These are phyloP conservation scores for fruit fly (Drosophila melanogaster) DNA, from an alignment of 1,140 invertebrate species.

Conservation along the genomic window DNA sequence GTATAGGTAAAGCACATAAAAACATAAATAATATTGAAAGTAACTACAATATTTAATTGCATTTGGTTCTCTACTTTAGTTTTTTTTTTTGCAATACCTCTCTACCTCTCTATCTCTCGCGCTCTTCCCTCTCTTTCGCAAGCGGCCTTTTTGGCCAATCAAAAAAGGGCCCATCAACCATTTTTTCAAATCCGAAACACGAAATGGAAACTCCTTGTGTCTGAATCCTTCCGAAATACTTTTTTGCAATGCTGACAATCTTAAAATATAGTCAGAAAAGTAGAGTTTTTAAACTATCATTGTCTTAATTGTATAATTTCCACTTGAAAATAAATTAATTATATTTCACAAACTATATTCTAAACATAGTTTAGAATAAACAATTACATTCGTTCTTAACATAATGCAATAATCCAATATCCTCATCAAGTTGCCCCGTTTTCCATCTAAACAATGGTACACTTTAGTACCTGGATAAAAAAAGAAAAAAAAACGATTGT, in stretches of 20 bases:
- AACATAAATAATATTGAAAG: too few relatives aligned
- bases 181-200: not conserved
- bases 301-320: too few relatives aligned
- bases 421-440: too few relatives aligned
- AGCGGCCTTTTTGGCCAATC: slow-evolving; percentile 14
- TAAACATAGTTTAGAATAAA: too few relatives aligned
- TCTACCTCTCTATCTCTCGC: slow-evolving; percentile 2
- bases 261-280: too few relatives aligned
- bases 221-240: not conserved
- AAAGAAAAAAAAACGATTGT: slow-evolving; percentile 1
- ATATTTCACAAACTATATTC: too few relatives aligned
- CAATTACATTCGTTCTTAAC: not conserved
- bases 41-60: too few relatives aligned
- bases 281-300: too few relatives aligned
- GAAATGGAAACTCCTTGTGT: not conserved
- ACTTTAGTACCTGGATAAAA: too few relatives aligned
- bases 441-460: not conserved
- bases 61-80: not conserved
- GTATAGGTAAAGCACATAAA: too few relatives aligned
- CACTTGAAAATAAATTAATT: too few relatives aligned
- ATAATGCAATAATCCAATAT: not conserved
- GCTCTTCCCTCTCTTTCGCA: not conserved
- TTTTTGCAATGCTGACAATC: too few relatives aligned
- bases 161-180: not conserved
- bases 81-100: not conserved